Conservation (phyloP, 2,888 invertebrate species). For the Merodon equestris region DNA sequence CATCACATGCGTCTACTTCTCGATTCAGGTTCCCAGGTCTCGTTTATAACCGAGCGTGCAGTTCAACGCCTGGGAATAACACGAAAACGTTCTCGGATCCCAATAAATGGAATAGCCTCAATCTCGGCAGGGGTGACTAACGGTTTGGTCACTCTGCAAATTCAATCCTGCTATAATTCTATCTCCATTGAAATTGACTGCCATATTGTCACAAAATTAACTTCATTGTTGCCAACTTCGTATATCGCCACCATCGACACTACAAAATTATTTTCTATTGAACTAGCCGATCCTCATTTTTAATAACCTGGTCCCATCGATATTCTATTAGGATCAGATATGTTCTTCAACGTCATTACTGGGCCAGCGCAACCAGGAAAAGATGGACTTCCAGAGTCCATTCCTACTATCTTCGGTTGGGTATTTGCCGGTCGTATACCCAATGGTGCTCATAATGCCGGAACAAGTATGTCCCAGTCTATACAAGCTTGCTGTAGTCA, state of each 20-base stretch:
- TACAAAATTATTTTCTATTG: background rate
- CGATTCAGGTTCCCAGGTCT: constrained; percentile 27
- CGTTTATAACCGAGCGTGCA: constrained; percentile 7
- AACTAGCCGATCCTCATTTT: constrained; percentile 22
- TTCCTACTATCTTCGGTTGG: constrained; percentile 12
- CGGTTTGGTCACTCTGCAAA: constrained; percentile 10
- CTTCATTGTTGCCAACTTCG: constrained; percentile 14
- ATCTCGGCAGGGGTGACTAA: constrained; percentile 25
- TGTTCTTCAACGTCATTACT: constrained; percentile 3
- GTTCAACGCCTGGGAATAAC: constrained; percentile 3
- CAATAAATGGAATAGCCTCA: constrained; percentile 9
- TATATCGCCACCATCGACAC: background rate
- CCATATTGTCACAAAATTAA: constrained; percentile 25
- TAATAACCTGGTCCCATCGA: constrained; percentile 7
- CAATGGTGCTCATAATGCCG: background rate
- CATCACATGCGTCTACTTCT: background rate
- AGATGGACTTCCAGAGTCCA: background rate
- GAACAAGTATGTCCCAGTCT: too few relatives aligned
- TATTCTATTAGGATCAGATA: constrained; percentile 14
- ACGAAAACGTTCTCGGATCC: constrained; percentile 10
- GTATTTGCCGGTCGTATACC: constrained; percentile 10
- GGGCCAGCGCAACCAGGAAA: too few relatives aligned
- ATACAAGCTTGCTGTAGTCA: background rate
- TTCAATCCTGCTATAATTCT: constrained; percentile 11
- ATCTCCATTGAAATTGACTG: constrained; percentile 23